A percentile compares a stretch with the other conserved stretches of the same genome.
These are phyloP conservation scores for Spialia ferax DNA, from an alignment of 2,888 invertebrate species.

Conservation along the genomic window DNA sequence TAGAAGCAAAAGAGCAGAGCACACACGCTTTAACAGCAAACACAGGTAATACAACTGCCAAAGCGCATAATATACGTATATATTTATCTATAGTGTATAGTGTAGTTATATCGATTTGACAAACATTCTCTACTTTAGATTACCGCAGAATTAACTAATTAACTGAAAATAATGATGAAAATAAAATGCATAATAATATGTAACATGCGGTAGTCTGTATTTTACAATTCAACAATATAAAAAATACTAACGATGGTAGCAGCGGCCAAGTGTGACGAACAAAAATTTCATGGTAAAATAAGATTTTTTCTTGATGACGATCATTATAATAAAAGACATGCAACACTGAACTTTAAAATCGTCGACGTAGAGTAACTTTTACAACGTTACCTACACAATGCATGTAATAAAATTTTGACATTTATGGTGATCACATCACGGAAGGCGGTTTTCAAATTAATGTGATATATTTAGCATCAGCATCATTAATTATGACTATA, in stretches of 20 bases:
- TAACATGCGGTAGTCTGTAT: no score
- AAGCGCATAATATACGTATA: no score
- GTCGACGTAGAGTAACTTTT: not conserved
- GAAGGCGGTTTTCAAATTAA: constrained; percentile 8
- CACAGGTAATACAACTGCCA: no score
- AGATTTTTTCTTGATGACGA: constrained; percentile 23
- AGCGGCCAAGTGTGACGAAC: constrained; percentile 20
- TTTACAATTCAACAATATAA: not conserved
- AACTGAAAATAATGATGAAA: no score
- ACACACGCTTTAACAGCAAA: no score
- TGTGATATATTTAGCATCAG: constrained; percentile 8
- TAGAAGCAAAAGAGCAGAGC: no score
- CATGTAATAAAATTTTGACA: not conserved
- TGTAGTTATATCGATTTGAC: no score
- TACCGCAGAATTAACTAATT: no score
- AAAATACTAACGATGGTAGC: constrained; percentile 13
- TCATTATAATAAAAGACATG: not conserved
- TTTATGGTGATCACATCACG: constrained; percentile 2
- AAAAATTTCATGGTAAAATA: constrained; percentile 24
- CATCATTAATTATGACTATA: constrained; percentile 3
- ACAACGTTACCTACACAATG: not conserved
- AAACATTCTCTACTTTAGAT: no score
- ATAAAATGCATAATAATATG: no score
- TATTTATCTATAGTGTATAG: no score
- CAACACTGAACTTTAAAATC: not conserved